These are phyloP conservation scores for Engraulis encrasicolus DNA, from an alignment of 2,113 vertebrate species.

Conservation along the genomic window DNA sequence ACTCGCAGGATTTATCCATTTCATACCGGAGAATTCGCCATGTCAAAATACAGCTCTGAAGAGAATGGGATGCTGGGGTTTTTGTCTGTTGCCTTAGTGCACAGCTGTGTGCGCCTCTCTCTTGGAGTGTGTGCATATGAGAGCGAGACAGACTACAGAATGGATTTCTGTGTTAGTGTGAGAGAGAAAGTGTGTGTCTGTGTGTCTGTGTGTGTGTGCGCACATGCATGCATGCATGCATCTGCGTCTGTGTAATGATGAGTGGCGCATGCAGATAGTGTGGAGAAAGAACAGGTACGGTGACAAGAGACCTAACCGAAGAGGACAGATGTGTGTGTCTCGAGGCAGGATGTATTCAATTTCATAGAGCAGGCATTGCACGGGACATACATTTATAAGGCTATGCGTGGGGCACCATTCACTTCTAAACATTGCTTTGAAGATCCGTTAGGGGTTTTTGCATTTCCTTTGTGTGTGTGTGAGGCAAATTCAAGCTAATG, in stretches of 20 bases:
- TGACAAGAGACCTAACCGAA: not conserved
- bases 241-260: not conserved
- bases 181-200: not conserved
- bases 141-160: not conserved
- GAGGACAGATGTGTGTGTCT: conserved; percentile 3
- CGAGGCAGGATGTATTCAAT: not conserved
- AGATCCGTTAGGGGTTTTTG: not conserved
- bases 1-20: conserved; percentile 81
- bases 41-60: conserved; percentile 72
- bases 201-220: not conserved
- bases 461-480: not conserved
- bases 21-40: conserved; percentile 82
- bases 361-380: not conserved
- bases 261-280: not conserved
- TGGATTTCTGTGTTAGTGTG: not conserved
- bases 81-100: conserved; percentile 14
- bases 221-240: not conserved
- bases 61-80: not conserved
- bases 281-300: not conserved
- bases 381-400: not conserved
- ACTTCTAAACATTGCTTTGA: not conserved
- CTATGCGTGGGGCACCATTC: not conserved
- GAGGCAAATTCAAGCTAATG: not conserved
- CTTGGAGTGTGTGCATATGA: not conserved
- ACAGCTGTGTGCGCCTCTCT: conserved; percentile 2